Evolutionary conservation across 2,113 vertebrate genomes (phyloP), one percentile per base, ranked within the genome.

Genomic region (Gasterosteus nipponicus): DNA sequence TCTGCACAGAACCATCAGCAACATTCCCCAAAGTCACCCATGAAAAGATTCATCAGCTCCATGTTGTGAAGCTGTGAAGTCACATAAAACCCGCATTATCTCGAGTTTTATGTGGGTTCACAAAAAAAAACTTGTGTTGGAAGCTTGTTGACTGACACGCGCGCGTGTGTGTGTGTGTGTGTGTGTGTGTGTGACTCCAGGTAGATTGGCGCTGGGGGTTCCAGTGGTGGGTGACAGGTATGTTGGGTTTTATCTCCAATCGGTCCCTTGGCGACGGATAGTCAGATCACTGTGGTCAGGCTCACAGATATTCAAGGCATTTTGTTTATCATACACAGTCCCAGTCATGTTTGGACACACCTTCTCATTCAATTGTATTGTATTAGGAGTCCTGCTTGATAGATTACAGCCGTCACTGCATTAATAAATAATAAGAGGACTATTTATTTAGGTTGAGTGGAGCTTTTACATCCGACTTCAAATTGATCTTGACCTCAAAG

Each of bases 161-260:
- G 15, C 54, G 22, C 41, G 80, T 56, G 33, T 33, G 33, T 33
- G 33, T 33, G 35, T 38, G 35, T 38, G 35, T 38, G 35, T 38
- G 35, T 38, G 35, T 38, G 69, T n/a, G 66, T 39, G 19, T 26
- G 75, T 51, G 80, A 51, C 81, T 77, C 46, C 74, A 75, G 78
- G 77, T 79, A 53, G 74, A 35, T 81, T 83, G 87, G 87, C 69
- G 73, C 83, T 86, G 61, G 33, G 42, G 68, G 47, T 54, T 77
- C 65, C 78, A 86, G 26, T 78, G 70, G 61, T 81, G 79, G 80
- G 69, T 82, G 79, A 89, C 85, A 71, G 86, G 81, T 80, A 89
- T 87, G 82, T 65, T 80, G 69, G 66, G 12, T 65, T 57, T 90
- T 89, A 87, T 88, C 87, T 84, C 1, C 67, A 26, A 16, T 61